Conservation (phyloP, 2,113 vertebrate species). For the Odobenus rosmarus region DNA sequence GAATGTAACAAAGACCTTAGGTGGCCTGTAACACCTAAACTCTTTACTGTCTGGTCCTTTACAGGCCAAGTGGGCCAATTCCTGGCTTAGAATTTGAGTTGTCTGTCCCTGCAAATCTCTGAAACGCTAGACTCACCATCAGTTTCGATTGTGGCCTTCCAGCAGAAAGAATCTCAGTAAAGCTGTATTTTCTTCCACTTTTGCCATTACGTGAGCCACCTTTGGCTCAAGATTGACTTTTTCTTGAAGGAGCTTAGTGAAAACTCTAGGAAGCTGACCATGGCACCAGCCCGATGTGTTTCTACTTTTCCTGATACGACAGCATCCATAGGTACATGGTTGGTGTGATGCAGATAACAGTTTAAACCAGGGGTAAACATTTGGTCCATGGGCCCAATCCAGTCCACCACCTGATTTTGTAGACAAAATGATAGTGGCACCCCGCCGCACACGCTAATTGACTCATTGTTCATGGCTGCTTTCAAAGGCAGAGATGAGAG, state of each 20-base stretch:
- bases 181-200: neutral
- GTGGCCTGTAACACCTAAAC: neutral
- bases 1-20: neutral
- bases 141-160: neutral
- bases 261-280: neutral
- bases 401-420: neutral
- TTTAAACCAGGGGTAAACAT: neutral
- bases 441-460: neutral
- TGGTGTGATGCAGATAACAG: neutral
- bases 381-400: neutral
- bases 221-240: neutral
- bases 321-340: neutral
- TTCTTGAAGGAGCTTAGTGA: neutral
- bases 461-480: neutral
- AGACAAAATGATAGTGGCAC: neutral
- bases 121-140: neutral
- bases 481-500: neutral
- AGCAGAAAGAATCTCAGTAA: neutral
- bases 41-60: neutral
- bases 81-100: neutral
- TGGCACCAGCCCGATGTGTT: neutral
- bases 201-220: neutral
- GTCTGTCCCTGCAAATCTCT: neutral
- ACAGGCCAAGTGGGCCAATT: neutral
- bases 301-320: neutral